Evolutionary conservation across 2,113 vertebrate genomes (phyloP), one percentile per base, ranked within the genome.

Genomic region (Protomyctophum bolini): DNA sequence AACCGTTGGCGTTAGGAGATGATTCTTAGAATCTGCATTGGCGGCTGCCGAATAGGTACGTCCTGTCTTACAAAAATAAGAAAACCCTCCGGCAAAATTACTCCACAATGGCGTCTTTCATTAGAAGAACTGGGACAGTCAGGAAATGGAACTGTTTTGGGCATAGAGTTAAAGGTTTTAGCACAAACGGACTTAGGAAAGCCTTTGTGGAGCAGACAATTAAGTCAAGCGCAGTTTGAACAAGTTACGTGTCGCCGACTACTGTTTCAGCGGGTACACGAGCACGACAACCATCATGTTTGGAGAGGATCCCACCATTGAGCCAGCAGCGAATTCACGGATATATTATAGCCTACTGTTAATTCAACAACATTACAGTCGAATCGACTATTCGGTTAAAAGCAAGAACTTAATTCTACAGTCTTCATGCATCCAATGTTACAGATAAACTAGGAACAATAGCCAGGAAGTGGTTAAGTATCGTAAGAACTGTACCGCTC

Each of bases 51-150:
- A 86, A 85, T 67, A 81, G 89, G 79, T 88, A 85, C 90, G 87
- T 84, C 83, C 81, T 87, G 86, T 90, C 55, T 86, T 68, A 86
- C 76, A 82, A 86, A 21, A 90, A 87, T 68, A 81, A 88, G 74
- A 86, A 83, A 84, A 73, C 87, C 93, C 90, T 62, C 76, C 66
- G 94, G 93, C 92, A 47, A 85, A 84, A 86, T 86, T 75, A 90
- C 86, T 90, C 92, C 92, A 95, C 94, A 94, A 95, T 95, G 95
- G 93, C 94, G 94, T 87, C 94, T 93, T 92, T 92, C 92, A 88
- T 81, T 82, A 82, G 74, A 80, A 66, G 89, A 92, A 91, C 89
- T 91, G 82, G 90, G 90, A 77, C 90, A 92, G 83, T 82, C 85
- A 87, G 91, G 83, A 92, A 91, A 88, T 78, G 73, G 76, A 86